Base-by-base conservation (phyloP, 1,140 invertebrate species). In the Plutomurus gul region DNA sequence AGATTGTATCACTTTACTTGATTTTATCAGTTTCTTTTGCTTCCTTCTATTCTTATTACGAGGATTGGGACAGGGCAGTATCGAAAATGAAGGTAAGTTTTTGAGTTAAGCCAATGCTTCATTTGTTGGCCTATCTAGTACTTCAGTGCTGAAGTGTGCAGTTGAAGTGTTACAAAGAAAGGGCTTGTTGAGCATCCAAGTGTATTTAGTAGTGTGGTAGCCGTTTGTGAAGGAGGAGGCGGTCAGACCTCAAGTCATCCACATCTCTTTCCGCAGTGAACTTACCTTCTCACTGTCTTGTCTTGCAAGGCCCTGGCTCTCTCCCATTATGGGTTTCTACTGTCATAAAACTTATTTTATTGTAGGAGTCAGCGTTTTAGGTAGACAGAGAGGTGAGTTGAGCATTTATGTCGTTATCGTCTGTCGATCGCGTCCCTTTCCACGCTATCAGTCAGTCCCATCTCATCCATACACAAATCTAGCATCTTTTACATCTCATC, bases 391-490 rank as follows among this genome's bases (percentile, higher is more conserved):
- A 65, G 56, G 56, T 65, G 56, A 65, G 56, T 25, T 65, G 56
- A 65, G 70, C 37, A 72, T 72, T 72, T 72, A 43, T 72, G 70
- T 72, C 70, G 20, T 72, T 72, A 72, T 72, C 70, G 70, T 40
- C 70, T 39, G 36, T 46, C 70, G 70, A 72, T 72, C 70, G n/a
- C n/a, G 70, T 72, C 70, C 70, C 40, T 72, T 72, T 72, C 70
- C 22, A 40, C 70, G 70, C 37, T 39, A 72, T 72, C 70, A 40
- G 36, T 43, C 39, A 10, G 37, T 65, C 70, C 70, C 70, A 72
- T 72, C 70, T 40, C 36, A 72, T 65, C 25, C 56, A 65, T 65
- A 65, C n/a, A 25, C 56, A 65, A 65, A 65, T 65, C 56, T 30
- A 65, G 30, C 27, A 65, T 65, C 56, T 65, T 65, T 65, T 65